A percentile compares a stretch with the other conserved stretches of the same genome.
These are phyloP conservation scores for Clarias gariepinus DNA, from an alignment of 2,113 vertebrate species.

Conservation along the genomic window DNA sequence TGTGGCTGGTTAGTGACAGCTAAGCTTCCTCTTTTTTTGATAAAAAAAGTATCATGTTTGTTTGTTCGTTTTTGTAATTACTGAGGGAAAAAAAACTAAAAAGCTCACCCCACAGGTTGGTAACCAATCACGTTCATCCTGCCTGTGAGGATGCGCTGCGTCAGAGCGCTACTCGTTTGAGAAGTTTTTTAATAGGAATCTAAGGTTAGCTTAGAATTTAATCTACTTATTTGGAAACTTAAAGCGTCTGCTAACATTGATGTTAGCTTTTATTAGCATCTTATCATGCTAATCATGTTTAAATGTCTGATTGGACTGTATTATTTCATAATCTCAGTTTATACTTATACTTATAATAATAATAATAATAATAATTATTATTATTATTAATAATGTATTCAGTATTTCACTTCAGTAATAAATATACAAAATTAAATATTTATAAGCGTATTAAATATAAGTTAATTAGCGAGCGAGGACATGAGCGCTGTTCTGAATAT, in stretches of 20 bases:
- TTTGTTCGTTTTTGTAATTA: background rate
- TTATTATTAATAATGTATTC: background rate
- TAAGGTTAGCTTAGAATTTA: background rate
- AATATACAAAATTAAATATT: background rate
- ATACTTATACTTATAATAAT: background rate
- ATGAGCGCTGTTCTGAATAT: conserved; percentile 30
- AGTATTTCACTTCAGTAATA: background rate
- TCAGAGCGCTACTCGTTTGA: background rate
- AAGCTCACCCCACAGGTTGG: background rate
- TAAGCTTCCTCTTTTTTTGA: background rate
- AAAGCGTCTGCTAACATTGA: background rate
- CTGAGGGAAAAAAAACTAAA: background rate
- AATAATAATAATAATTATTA: too few species aligned
- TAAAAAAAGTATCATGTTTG: background rate
- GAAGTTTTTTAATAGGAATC: background rate
- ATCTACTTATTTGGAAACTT: background rate
- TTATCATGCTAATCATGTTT: background rate
- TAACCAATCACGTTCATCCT: background rate
- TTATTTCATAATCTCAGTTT: background rate
- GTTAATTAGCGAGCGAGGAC: background rate
- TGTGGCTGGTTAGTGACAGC: background rate
- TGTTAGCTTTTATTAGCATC: background rate
- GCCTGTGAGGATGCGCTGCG: background rate
- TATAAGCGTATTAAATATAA: background rate
- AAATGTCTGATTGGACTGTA: background rate